Percentiles rank a stretch among this genome's conserved stretches.
Conservation (phyloP, 2,888 invertebrate genomes). For the Drosophila acutilabella region DNA sequence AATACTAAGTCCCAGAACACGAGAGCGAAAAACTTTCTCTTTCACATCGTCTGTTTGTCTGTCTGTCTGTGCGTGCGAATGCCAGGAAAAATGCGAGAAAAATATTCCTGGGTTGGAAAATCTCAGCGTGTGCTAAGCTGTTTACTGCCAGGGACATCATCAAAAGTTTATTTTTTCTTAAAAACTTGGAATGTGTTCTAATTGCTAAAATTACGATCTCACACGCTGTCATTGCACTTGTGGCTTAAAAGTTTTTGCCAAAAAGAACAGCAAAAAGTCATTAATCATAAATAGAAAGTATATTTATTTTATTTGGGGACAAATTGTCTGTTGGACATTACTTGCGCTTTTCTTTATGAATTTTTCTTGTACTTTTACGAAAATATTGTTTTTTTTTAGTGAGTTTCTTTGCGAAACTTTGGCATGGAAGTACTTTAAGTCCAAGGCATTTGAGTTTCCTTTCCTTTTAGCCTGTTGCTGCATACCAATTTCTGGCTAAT, state of each 20-base stretch:
- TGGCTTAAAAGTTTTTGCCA: slow-evolving; percentile 25
- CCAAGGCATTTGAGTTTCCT: slow-evolving; percentile 16
- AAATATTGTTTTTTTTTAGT: slow-evolving; percentile 1
- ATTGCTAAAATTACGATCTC: slow-evolving; percentile 58
- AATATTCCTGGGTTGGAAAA: slow-evolving; percentile 28
- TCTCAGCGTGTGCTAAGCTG: slow-evolving; percentile 56
- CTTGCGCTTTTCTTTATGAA: slow-evolving; percentile 10
- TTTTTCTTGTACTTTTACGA: slow-evolving; percentile 1
- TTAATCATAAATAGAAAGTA: slow-evolving; percentile 13
- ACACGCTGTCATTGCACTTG: slow-evolving; percentile 13
- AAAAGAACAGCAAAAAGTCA: slow-evolving; percentile 30
- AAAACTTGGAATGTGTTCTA: slow-evolving; percentile 70
- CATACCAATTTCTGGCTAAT: slow-evolving; percentile 65
- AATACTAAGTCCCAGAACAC: slow-evolving; percentile 31
- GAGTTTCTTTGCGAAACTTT: not conserved
- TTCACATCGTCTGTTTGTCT: not conserved
- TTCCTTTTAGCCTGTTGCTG: slow-evolving; percentile 30
- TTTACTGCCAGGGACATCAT: slow-evolving; percentile 25
- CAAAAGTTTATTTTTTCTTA: slow-evolving; percentile 59
- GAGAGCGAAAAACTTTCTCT: slow-evolving; percentile 11
- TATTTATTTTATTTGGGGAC: slow-evolving; percentile 28
- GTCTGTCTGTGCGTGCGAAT: not conserved
- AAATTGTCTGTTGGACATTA: slow-evolving; percentile 22
- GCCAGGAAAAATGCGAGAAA: slow-evolving; percentile 10
- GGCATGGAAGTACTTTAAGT: slow-evolving; percentile 6